Evolutionary conservation across 2,888 invertebrate genomes (phyloP).

Genomic region (Thecophora atra): DNA sequence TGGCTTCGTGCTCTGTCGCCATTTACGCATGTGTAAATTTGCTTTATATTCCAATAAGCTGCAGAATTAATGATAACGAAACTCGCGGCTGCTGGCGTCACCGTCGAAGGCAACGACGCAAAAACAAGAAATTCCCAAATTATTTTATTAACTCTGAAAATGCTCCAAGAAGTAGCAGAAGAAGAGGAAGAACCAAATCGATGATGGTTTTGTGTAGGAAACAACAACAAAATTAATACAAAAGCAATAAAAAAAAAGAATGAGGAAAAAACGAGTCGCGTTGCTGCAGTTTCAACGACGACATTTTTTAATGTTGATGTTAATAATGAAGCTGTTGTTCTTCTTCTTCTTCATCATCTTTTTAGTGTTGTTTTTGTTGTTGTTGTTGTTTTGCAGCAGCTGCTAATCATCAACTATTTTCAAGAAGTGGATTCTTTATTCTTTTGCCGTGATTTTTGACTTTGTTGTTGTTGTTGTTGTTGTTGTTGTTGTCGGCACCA

Average conservation of each 20-base stretch:
- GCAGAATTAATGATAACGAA: not conserved
- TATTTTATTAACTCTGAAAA: not conserved
- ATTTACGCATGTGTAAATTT: no score
- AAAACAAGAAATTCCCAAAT: slow-evolving; percentile 1
- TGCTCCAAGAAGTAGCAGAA: not conserved
- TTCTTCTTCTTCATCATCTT: not conserved
- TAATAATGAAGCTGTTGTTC: no score
- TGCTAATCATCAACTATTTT: no score
- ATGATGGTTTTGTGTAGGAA: not conserved
- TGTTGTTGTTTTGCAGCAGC: no score
- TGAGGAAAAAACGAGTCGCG: not conserved
- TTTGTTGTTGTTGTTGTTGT: not conserved
- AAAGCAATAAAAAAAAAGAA: not conserved
- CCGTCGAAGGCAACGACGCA: not conserved
- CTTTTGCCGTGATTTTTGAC: no score
- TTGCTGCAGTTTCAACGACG: not conserved
- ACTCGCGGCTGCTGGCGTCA: slow-evolving; percentile 4
- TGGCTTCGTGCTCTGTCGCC: no score
- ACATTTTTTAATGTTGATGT: not conserved
- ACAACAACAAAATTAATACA: not conserved
- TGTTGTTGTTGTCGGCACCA: not conserved
- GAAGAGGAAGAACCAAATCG: no score
- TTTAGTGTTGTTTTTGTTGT: not conserved
- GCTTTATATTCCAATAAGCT: no score
- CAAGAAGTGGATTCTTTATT: no score